These are phyloP conservation scores for Diloba caeruleocephala DNA, from an alignment of 2,888 invertebrate species.

Conservation along the genomic window DNA sequence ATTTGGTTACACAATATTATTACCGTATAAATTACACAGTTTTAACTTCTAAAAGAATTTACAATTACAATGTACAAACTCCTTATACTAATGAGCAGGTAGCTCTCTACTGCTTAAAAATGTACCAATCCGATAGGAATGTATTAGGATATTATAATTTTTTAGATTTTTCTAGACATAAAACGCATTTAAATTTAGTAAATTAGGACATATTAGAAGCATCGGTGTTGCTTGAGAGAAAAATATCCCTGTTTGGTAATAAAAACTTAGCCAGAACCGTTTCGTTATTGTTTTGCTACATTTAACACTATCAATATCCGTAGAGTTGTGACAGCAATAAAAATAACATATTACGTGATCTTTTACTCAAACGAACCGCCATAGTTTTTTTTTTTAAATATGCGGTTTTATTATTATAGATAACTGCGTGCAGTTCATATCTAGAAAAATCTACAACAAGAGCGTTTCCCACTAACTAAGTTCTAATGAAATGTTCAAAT, in stretches of 20 bases:
- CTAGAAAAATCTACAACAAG: slow-evolving; percentile 48
- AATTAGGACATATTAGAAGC: slow-evolving; percentile 42
- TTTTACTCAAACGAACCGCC: too few relatives aligned
- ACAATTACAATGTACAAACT: slow-evolving; percentile 82
- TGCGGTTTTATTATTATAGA: too few relatives aligned
- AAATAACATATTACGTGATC: too few relatives aligned
- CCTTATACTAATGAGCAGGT: slow-evolving; percentile 74
- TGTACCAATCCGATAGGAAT: slow-evolving; percentile 70
- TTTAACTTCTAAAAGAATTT: slow-evolving; percentile 75
- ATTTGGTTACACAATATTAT: slow-evolving; percentile 69
- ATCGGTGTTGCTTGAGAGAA: slow-evolving; percentile 22
- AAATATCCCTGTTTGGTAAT: too few relatives aligned
- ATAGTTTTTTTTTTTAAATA: too few relatives aligned
- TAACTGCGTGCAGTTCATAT: slow-evolving; percentile 25
- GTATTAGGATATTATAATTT: slow-evolving; percentile 59
- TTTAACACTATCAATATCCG: too few relatives aligned
- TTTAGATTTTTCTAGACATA: slow-evolving; percentile 51
- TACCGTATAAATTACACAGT: slow-evolving; percentile 65
- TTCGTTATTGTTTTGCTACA: too few relatives aligned
- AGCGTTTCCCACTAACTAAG: slow-evolving; percentile 41
- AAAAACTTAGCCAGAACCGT: too few relatives aligned
- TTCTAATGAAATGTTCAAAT: slow-evolving; percentile 64
- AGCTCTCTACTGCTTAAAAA: slow-evolving; percentile 63
- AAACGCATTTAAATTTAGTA: slow-evolving; percentile 33
- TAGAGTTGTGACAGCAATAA: too few relatives aligned